Base-by-base conservation (phyloP, 2,888 invertebrate species). In the Andrena bucephala region DNA sequence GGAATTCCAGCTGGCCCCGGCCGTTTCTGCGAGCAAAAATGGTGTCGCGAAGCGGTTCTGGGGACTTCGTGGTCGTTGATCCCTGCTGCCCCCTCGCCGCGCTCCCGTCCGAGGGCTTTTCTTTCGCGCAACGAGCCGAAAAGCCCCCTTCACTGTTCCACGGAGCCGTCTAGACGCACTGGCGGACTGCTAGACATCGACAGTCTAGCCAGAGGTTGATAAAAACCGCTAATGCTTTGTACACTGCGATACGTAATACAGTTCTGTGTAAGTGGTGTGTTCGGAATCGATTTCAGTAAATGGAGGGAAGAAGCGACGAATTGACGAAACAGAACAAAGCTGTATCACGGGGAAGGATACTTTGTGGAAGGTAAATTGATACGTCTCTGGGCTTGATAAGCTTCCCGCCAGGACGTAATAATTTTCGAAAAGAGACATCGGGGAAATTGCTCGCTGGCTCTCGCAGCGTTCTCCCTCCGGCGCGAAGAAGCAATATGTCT, bases 41-140 rank as follows among this genome's bases (percentile, higher is more conserved):
- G 48, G 6, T 33, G 52, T 16, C 54, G 33, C 71, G 48, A 67
- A 72, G 57, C 54, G 66, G 42, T 36, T 33, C 24, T 29, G 13
- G 27, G 27, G 24, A 29, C 16, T 10, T 13, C n/a, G 59, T 27
- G 82, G 82, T 79, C 79, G 79, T 82, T 82, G 79, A 80, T 68
- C 82, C 42, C 67, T 24, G 31, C 29, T 33, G 33, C 27, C 66
- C 78, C 66, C 63, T 74, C 69, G 57, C 54, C 73, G 8, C 48
- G 33, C 48, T 74, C 42, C 48, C 70, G 24, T 70, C 20, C n/a
- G 42, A 48, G 69, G 65, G 57, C 52, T 33, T 62, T 77, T 57
- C 62, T 54, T 60, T n/a, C 31, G 10, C 54, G 50, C 10, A 20
- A 59, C 48, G 62, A 62, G 77, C 77, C 67, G 27, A 20, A 68